Evolutionary conservation across 2,797 vertebrate species (phyloP), one percentile per base, ranked within the genome.

Genomic region (Philypnodon macrostomus): DNA sequence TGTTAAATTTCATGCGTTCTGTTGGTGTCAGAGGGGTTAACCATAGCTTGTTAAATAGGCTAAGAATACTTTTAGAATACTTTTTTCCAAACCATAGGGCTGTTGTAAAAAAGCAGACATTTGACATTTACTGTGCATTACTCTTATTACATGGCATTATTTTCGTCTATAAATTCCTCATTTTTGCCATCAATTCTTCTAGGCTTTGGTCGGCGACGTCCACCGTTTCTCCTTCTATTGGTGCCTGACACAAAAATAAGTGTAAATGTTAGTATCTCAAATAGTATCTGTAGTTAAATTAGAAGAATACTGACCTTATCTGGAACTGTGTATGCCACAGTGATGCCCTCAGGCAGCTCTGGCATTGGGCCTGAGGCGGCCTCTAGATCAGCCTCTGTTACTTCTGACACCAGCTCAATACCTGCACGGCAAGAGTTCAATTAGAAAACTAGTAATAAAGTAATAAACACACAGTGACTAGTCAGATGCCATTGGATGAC

Each of bases 171-270:
- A 99, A 72, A 51, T 90, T 93, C 77, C 85, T 94, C 95, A 99
- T 97, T 69, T 91, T 93, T 69, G 95, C 92, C 94, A 98, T 97
- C 62, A 99, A 86, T 35, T 98, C 95, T 63, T 97, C 95, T 47
- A 99, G 81, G 80, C 94, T 99, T 84, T 94, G 91, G 16, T 94
- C 91, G 0, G 93, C 91, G 19, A 97, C 95, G 29, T 83, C 84
- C 45, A 95, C 90, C 0, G 80, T 81, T 12, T 89, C 90, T 2
- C 81, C 93, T 13, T 59, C 50, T 34, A 54, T 10, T 21, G 73
- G 55, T 3, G 83, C 80, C 75, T 91, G 80, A 69, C 85, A 69
- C 85, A 47, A 16, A 66, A 26, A 77, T 5, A 45, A 6, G 13
- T 50, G 17, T 33, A 66, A 76, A 59, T 18, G 11, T 30, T 44